phyloP scores from a whole-genome alignment of 2,113 vertebrate species.

The Seriola quinqueradiata region DNA sequence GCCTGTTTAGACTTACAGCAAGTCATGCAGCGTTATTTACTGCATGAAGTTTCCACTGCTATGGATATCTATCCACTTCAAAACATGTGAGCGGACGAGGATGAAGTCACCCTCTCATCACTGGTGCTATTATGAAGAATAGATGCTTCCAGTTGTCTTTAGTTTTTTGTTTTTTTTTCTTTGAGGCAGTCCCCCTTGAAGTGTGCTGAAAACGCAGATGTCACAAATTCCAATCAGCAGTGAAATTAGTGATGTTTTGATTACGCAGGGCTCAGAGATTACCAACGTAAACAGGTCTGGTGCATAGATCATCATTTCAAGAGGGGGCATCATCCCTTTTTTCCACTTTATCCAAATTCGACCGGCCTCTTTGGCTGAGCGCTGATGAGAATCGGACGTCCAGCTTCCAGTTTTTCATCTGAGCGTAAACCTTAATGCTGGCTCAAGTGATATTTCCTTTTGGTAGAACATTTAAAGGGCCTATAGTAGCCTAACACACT shows the following conservation, averaged over 20 bases:
- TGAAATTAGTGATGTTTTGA: slow-evolving; percentile 81
- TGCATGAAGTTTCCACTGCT: slow-evolving; percentile 63
- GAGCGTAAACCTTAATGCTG: slow-evolving; percentile 53
- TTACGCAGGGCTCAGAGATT: slow-evolving; percentile 71
- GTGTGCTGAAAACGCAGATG: slow-evolving; percentile 64
- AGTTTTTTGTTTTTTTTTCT: slow-evolving; percentile 13
- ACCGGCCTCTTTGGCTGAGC: slow-evolving; percentile 68
- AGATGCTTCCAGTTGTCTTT: slow-evolving; percentile 52
- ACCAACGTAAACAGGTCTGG: slow-evolving; percentile 75
- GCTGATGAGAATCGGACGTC: slow-evolving; percentile 78
- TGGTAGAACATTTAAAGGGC: slow-evolving; percentile 19
- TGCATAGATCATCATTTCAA: slow-evolving; percentile 73
- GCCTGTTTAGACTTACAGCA: slow-evolving; percentile 4
- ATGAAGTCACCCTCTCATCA: slow-evolving; percentile 76
- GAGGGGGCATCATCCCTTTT: slow-evolving; percentile 63
- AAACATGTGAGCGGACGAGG: slow-evolving; percentile 59
- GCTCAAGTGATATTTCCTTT: slow-evolving; percentile 59
- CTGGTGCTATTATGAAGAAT: slow-evolving; percentile 58
- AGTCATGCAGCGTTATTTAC: slow-evolving; percentile 48
- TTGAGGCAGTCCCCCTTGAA: slow-evolving; percentile 62
- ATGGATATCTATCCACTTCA: slow-evolving; percentile 63
- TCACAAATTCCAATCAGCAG: slow-evolving; percentile 79
- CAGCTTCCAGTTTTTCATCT: slow-evolving; percentile 72
- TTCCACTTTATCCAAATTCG: slow-evolving; percentile 73
- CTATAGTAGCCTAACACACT: neutral